Percentiles rank a stretch among this genome's conserved stretches.
Conservation (phyloP, 2,113 vertebrate species). For the Anser brachyrhynchus region DNA sequence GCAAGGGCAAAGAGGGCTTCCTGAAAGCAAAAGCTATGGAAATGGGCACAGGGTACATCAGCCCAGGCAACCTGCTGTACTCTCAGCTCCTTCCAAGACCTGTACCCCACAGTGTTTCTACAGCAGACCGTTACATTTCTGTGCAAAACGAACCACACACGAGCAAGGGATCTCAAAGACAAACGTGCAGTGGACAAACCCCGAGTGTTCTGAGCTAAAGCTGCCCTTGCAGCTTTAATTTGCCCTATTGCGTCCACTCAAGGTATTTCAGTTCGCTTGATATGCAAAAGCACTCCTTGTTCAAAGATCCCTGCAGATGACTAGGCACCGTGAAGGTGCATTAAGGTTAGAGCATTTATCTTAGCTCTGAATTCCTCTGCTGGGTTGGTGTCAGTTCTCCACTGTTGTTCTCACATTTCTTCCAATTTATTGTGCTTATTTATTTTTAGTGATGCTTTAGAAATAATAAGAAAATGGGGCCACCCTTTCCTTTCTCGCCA, state of each 20-base stretch:
- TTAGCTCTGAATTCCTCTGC: constrained; percentile 33
- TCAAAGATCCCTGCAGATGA: constrained; percentile 49
- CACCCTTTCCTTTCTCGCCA: background rate
- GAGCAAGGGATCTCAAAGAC: background rate
- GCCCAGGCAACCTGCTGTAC: background rate
- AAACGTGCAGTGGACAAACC: background rate
- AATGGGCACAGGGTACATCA: background rate
- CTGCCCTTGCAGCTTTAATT: constrained; percentile 41
- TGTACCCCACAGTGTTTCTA: fast-evolving
- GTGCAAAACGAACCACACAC: background rate
- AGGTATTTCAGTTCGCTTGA: constrained; percentile 16
- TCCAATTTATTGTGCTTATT: background rate
- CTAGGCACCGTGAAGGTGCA: constrained; percentile 45
- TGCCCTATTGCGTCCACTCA: background rate
- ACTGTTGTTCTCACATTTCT: background rate
- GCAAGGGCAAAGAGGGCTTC: background rate
- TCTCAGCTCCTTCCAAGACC: background rate
- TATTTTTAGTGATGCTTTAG: constrained; percentile 11
- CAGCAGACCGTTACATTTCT: background rate
- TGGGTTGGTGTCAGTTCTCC: background rate
- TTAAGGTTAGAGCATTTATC: constrained; percentile 56
- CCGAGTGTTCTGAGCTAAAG: background rate
- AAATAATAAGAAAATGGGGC: background rate
- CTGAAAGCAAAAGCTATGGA: background rate
- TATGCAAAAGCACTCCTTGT: constrained; percentile 25